Conservation (phyloP, 2,113 vertebrate genomes). For the Strix uralensis region DNA sequence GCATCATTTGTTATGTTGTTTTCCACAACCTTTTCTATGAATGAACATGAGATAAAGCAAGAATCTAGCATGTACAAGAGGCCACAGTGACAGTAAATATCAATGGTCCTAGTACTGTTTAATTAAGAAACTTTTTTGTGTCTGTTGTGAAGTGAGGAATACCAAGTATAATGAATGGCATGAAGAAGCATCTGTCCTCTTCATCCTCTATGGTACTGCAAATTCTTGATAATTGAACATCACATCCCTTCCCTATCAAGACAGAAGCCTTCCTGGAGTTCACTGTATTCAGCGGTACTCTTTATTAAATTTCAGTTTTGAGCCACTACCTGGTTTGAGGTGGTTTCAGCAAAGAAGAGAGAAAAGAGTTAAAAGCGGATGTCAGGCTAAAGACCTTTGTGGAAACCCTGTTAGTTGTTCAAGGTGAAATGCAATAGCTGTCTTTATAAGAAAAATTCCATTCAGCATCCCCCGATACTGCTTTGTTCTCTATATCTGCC, state of each 20-base stretch:
- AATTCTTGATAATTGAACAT: background rate
- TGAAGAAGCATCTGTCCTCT: background rate
- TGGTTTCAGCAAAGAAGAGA: background rate
- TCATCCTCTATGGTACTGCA: background rate
- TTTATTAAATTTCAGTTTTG: background rate
- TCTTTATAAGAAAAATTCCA: background rate
- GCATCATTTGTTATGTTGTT: background rate
- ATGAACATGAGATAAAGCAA: background rate
- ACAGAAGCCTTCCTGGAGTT: background rate
- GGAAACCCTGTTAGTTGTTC: background rate
- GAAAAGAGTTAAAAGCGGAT: background rate
- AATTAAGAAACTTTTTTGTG: background rate
- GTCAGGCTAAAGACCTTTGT: background rate
- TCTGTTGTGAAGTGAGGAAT: background rate
- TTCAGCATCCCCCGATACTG: background rate
- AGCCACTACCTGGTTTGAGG: background rate
- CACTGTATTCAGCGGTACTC: background rate
- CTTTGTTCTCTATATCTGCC: background rate
- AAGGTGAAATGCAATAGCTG: background rate
- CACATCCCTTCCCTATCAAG: background rate
- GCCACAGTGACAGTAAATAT: background rate
- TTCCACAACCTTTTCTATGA: background rate
- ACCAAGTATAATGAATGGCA: background rate
- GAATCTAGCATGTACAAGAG: background rate
- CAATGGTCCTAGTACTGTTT: accelerated